Conservation (phyloP, 2,888 invertebrate species). For the Branchipolynoe longqiensis region DNA sequence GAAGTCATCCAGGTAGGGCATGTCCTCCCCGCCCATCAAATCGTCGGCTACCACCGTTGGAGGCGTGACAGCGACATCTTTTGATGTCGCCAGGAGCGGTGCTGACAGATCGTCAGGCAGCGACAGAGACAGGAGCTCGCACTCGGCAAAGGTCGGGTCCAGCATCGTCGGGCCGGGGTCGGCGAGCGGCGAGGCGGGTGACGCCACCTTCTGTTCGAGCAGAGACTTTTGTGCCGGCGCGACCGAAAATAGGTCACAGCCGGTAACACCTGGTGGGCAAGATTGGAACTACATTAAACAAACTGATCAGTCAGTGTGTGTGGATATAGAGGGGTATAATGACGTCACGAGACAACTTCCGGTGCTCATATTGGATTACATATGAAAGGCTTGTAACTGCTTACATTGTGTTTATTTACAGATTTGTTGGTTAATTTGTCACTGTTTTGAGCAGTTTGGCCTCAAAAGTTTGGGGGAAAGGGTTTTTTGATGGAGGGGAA, state of each 20-base stretch:
- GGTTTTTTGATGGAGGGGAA: too few relatives aligned
- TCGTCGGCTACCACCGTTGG: background rate
- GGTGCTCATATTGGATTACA: too few relatives aligned
- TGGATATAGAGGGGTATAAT: background rate
- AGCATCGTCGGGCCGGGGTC: background rate
- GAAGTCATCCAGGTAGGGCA: slow-evolving; percentile 46
- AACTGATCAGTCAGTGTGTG: background rate
- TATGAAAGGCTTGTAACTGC: too few relatives aligned
- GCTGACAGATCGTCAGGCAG: background rate
- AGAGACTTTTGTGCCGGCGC: too few relatives aligned
- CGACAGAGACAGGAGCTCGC: background rate
- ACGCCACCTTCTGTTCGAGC: background rate
- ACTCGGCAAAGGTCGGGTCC: background rate
- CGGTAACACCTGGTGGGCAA: slow-evolving; percentile 39
- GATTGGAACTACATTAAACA: background rate
- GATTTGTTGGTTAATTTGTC: too few relatives aligned
- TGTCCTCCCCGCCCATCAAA: background rate
- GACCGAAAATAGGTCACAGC: slow-evolving; percentile 29
- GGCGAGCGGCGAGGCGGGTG: background rate
- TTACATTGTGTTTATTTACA: too few relatives aligned
- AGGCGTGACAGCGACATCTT: background rate
- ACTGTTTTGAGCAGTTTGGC: too few relatives aligned
- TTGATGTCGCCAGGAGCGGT: background rate
- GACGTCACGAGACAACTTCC: too few relatives aligned
- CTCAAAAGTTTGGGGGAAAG: too few relatives aligned